Conservation (phyloP, 2,888 invertebrate genomes). For the Cerastoderma edule region DNA sequence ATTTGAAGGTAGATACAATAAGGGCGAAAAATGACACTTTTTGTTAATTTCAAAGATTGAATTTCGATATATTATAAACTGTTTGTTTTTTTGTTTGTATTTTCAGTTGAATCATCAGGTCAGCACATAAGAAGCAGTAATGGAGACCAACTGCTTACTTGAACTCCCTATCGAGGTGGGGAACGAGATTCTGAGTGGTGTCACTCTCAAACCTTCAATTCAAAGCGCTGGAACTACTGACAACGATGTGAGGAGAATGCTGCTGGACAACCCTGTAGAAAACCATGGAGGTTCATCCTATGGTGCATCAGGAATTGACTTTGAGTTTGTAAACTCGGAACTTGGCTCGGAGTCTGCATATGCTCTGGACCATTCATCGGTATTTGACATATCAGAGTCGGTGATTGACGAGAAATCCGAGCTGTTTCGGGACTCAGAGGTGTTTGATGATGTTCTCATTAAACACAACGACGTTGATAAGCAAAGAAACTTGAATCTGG, state of each 20-base stretch:
- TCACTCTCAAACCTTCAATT: background rate
- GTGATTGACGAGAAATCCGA: constrained; percentile 34
- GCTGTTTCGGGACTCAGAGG: constrained; percentile 32
- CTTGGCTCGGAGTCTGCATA: constrained; percentile 31
- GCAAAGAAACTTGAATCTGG: background rate
- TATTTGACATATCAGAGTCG: constrained; percentile 45
- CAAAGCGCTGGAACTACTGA: background rate
- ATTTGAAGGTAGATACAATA: too few species aligned
- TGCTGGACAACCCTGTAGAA: constrained; percentile 21
- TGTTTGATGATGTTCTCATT: constrained; percentile 27
- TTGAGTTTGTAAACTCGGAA: constrained; percentile 41
- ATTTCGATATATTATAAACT: too few species aligned
- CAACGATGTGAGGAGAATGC: constrained; percentile 19
- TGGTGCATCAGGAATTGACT: constrained; percentile 34
- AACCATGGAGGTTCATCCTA: background rate
- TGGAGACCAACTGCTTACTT: constrained; percentile 27
- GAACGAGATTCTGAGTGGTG: constrained; percentile 20
- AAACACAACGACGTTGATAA: constrained; percentile 20
- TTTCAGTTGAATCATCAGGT: too few species aligned
- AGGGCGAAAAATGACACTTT: too few species aligned
- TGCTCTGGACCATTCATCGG: constrained; percentile 36
- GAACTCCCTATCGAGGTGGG: constrained; percentile 28
- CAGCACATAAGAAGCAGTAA: background rate
- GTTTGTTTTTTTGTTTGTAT: too few species aligned
- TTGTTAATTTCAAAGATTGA: too few species aligned